Percentiles rank a stretch among this genome's conserved stretches.
Evolutionary conservation across 1,140 invertebrate species (phyloP).

Genomic region (Ectropis grisescens): DNA sequence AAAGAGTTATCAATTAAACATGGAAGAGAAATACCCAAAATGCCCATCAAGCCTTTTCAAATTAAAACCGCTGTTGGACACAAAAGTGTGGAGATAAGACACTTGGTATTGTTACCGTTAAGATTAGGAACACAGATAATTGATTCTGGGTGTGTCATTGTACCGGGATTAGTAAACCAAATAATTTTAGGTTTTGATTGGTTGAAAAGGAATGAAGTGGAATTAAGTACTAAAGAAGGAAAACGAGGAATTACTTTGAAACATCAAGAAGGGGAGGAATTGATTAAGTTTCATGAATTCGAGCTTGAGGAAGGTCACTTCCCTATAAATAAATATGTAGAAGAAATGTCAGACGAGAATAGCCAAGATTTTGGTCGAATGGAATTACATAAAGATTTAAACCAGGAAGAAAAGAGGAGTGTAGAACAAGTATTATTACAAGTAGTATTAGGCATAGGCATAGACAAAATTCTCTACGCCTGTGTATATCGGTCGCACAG

Average conservation of each 20-base stretch:
- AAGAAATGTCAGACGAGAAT: background rate
- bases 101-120: slow-evolving; percentile 12
- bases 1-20: slow-evolving; percentile 3
- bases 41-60: slow-evolving; percentile 16
- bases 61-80: slow-evolving; percentile 14
- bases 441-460: no score
- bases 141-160: slow-evolving; percentile 10
- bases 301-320: no score
- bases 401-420: background rate
- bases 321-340: background rate
- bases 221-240: slow-evolving; percentile 3
- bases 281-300: background rate
- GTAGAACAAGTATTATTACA: slow-evolving; percentile 2
- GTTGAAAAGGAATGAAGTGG: slow-evolving; percentile 11
- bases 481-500: no score
- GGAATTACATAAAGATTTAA: background rate
- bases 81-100: slow-evolving; percentile 12
- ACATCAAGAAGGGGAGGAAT: background rate
- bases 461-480: no score
- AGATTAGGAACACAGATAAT: background rate
- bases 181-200: slow-evolving; percentile 23
- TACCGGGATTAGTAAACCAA: slow-evolving; percentile 9
- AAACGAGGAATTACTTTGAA: background rate
- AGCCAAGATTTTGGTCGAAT: background rate
- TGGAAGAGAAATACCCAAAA: slow-evolving; percentile 3